phyloP scores from a whole-genome alignment of 2,797 vertebrate species.

The Balearica regulorum region DNA sequence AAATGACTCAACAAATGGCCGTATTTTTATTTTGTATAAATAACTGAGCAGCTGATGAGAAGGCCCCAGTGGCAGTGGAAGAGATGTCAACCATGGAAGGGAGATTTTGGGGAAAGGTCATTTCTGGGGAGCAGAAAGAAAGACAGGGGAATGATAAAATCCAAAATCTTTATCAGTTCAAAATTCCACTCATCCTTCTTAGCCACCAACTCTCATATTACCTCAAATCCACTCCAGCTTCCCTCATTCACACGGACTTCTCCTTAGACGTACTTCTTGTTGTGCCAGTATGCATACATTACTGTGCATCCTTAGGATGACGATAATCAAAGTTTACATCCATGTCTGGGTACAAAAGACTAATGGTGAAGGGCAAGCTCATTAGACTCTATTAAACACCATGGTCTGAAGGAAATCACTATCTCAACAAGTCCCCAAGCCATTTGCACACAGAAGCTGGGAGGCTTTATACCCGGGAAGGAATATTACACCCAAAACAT shows the following conservation, averaged over 20 bases:
- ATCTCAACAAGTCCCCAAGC: neutral
- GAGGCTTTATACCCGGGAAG: neutral
- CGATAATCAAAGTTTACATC: neutral
- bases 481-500: neutral
- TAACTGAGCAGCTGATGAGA: neutral
- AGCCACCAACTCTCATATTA: fast-evolving
- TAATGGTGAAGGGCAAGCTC: neutral
- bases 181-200: neutral
- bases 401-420: neutral
- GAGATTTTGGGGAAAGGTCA: neutral
- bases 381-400: neutral
- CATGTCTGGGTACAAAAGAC: neutral
- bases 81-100: neutral
- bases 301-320: neutral
- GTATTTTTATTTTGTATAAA: neutral
- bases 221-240: neutral
- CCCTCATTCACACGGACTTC: neutral
- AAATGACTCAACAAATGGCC: neutral
- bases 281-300: neutral
- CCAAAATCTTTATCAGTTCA: neutral
- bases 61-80: neutral
- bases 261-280: neutral
- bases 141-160: neutral
- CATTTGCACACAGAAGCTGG: neutral
- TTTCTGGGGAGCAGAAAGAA: neutral